Conservation (phyloP, 1,140 invertebrate species). For the Coenobita brevimanus region DNA sequence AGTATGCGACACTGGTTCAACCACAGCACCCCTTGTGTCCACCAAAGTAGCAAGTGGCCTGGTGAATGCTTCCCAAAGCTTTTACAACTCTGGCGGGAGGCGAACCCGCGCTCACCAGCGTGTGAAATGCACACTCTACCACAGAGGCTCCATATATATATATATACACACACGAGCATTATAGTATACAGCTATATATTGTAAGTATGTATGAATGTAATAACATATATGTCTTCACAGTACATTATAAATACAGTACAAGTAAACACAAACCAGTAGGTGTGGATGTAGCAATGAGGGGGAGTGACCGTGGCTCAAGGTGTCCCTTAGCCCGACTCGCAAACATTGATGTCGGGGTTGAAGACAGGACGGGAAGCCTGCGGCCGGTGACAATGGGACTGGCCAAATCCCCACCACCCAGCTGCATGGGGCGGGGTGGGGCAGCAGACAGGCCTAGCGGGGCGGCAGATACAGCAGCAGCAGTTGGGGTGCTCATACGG, state of each 20-base stretch:
- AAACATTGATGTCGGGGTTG: slow-evolving; percentile 48
- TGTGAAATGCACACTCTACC: too few species aligned
- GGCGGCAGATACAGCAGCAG: slow-evolving; percentile 9
- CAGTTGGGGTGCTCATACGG: slow-evolving; percentile 30
- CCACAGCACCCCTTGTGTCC: too few species aligned
- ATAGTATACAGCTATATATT: too few species aligned
- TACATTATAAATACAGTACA: not conserved
- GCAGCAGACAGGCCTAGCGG: slow-evolving; percentile 19
- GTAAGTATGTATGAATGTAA: too few species aligned
- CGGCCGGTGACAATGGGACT: slow-evolving; percentile 21
- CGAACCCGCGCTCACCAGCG: too few species aligned
- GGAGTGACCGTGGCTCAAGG: slow-evolving; percentile 38
- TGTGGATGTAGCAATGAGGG: slow-evolving; percentile 38
- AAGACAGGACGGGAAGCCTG: slow-evolving; percentile 39
- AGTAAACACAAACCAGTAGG: slow-evolving; percentile 33
- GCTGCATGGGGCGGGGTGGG: slow-evolving; percentile 16
- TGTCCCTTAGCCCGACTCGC: slow-evolving; percentile 43
- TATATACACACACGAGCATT: too few species aligned
- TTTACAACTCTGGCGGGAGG: too few species aligned
- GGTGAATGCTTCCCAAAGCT: too few species aligned
- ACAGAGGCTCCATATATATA: too few species aligned
- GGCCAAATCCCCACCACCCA: slow-evolving; percentile 20
- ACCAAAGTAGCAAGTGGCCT: too few species aligned
- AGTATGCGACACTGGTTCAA: too few species aligned
- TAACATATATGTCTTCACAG: not conserved